Conservation (phyloP, 1,140 invertebrate species). For the Delia radicum region DNA sequence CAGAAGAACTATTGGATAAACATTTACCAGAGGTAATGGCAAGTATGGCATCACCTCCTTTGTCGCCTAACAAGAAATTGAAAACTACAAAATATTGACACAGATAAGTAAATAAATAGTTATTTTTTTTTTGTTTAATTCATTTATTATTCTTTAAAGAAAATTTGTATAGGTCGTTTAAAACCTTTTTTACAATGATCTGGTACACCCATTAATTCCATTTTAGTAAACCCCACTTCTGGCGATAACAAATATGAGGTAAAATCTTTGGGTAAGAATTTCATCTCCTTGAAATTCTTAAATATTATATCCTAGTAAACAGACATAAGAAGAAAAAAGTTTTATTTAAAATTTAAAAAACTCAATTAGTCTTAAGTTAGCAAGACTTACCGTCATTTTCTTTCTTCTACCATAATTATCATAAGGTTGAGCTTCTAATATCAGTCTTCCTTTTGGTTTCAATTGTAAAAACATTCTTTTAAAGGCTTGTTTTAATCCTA, state of each 20-base stretch:
- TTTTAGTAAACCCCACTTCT: slow-evolving; percentile 85
- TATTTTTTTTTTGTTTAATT: slow-evolving; percentile 16
- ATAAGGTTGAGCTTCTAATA: slow-evolving; percentile 93
- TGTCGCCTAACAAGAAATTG: slow-evolving; percentile 37
- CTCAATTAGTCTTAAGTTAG: background rate
- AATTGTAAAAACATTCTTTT: slow-evolving; percentile 86
- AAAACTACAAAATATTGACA: slow-evolving; percentile 10
- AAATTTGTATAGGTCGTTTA: slow-evolving; percentile 82
- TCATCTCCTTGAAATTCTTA: slow-evolving; percentile 79
- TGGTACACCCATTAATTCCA: slow-evolving; percentile 78
- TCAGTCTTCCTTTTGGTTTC: slow-evolving; percentile 82
- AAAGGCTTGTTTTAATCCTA: slow-evolving; percentile 90
- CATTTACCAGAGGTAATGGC: slow-evolving; percentile 37
- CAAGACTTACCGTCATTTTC: slow-evolving; percentile 66
- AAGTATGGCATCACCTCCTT: slow-evolving; percentile 24
- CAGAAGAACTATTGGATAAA: slow-evolving; percentile 66
- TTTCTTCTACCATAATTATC: slow-evolving; percentile 85
- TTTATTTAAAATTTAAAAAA: background rate
- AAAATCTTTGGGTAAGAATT: slow-evolving; percentile 85
- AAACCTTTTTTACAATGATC: slow-evolving; percentile 85
- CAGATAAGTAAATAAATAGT: background rate
- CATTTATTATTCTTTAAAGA: slow-evolving; percentile 57
- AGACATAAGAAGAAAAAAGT: slow-evolving; percentile 14
- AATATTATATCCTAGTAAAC: slow-evolving; percentile 60
- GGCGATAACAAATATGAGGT: slow-evolving; percentile 81